These are phyloP conservation scores for Palythoa grandis DNA, from an alignment of 92 coral and sea anemone species.

Conservation along the genomic window DNA sequence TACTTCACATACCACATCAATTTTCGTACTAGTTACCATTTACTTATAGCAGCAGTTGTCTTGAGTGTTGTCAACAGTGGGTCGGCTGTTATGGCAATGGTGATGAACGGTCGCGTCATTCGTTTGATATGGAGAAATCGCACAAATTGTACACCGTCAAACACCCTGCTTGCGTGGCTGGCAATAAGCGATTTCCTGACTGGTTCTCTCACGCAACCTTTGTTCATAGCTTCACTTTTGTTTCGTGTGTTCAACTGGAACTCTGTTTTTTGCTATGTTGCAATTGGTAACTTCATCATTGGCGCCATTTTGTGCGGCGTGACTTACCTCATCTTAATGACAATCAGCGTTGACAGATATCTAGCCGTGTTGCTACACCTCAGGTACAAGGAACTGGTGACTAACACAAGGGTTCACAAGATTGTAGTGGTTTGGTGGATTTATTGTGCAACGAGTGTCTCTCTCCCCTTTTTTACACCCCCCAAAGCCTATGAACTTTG, in stretches of 20 bases:
- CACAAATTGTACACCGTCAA: neutral
- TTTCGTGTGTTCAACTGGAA: neutral
- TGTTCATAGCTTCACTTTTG: neutral
- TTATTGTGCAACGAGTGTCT: no score
- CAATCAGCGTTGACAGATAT: neutral
- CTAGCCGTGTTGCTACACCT: slow-evolving; percentile 5
- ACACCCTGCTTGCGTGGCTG: no score
- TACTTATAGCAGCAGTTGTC: neutral
- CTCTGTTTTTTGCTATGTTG: slow-evolving; percentile 4
- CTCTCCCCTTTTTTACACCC: neutral
- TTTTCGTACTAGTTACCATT: neutral
- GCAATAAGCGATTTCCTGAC: neutral
- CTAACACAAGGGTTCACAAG: neutral
- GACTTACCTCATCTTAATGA: neutral
- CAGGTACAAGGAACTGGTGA: neutral
- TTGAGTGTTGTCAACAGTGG: neutral
- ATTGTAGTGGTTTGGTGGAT: no score
- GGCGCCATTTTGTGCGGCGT: neutral
- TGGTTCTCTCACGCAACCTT: neutral
- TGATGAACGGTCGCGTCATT: neutral
- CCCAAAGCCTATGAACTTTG: neutral
- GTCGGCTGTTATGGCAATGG: neutral
- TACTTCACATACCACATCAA: no score
- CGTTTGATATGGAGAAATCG: neutral
- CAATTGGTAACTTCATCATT: neutral